Conservation (phyloP, 2,113 vertebrate genomes). For the Rhagologus leucostigma region DNA sequence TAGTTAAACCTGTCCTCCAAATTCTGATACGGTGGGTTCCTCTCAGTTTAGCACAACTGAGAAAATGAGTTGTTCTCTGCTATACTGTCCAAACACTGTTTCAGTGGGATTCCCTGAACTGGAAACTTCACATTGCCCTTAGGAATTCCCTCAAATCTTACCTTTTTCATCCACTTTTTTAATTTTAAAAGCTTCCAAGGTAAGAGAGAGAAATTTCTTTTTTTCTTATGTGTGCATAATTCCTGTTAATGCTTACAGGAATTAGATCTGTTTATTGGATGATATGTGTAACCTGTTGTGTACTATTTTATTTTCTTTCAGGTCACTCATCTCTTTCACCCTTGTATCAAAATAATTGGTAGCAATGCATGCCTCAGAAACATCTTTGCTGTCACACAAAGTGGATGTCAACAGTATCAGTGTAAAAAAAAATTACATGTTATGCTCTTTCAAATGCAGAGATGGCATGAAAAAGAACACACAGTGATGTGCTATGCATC, state of each 20-base stretch:
- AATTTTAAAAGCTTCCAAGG: background rate
- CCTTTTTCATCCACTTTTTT: background rate
- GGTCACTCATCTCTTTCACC: background rate
- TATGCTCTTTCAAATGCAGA: conserved; percentile 1
- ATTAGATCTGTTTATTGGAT: background rate
- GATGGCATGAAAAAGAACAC: background rate
- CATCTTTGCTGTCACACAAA: background rate
- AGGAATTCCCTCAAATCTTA: background rate
- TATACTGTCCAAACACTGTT: background rate
- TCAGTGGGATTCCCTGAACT: background rate
- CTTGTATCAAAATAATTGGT: conserved; percentile 1
- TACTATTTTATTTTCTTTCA: background rate
- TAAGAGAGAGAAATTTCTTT: background rate
- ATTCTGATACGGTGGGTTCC: background rate
- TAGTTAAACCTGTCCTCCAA: background rate
- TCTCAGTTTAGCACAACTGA: background rate
- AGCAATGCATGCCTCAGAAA: background rate
- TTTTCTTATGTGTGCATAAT: background rate
- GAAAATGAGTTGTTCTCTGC: background rate
- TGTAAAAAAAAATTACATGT: background rate
- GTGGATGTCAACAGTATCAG: background rate
- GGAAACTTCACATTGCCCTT: background rate
- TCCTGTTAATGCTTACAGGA: background rate
- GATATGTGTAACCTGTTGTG: background rate
- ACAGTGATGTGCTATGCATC: background rate